Evolutionary conservation across 1,140 invertebrate species (phyloP), one percentile per base, ranked within the genome.

Genomic region (Lordiphosa collinella): DNA sequence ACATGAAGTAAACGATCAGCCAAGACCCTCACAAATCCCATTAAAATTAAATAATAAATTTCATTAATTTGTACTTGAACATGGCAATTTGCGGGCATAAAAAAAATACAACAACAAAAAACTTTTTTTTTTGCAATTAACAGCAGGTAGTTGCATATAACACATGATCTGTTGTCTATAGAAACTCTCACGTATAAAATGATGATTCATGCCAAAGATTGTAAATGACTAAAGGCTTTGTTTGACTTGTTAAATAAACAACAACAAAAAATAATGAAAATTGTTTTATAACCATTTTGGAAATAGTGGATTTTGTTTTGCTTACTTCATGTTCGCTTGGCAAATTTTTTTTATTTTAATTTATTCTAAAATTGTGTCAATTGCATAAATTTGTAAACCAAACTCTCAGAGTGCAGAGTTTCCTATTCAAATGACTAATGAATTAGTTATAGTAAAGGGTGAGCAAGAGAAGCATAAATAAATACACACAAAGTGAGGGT

Each of bases 171-270:
- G 41, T 44, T 44, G 44, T 50, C 55, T 53, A 54, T 37, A 70
- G 55, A 51, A 63, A 43, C 44, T 65, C 65, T 60, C 72, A 78
- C 61, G 66, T 64, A 57, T 49, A 31, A 10, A 38, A 10, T 18
- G 37, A 66, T 80, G 76, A 80, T 53, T 79, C 65, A 82, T 52
- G 25, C 25, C 25, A 29, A 29, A 29, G 25, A 29, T 29, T 29
- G 25, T 29, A 7, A 8, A 29, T 58, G 36, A 16, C 6, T 41
- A 14, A 1, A 31, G 14, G 7, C n/a, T 46, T 14, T 32, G 14
- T 41, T 22, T 57, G 48, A 34, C 8, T 29, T 29, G 25, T 29
- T 29, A 29, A 29, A 8, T 29, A 8, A 29, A 29, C 8, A 29
- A 22, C 14, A 16, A 22, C 5, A 6, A 7, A 25, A 6, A 25